Evolutionary conservation across 2,113 vertebrate species (phyloP), one percentile per base, ranked within the genome.

Genomic region (Oreotrochilus melanogaster): DNA sequence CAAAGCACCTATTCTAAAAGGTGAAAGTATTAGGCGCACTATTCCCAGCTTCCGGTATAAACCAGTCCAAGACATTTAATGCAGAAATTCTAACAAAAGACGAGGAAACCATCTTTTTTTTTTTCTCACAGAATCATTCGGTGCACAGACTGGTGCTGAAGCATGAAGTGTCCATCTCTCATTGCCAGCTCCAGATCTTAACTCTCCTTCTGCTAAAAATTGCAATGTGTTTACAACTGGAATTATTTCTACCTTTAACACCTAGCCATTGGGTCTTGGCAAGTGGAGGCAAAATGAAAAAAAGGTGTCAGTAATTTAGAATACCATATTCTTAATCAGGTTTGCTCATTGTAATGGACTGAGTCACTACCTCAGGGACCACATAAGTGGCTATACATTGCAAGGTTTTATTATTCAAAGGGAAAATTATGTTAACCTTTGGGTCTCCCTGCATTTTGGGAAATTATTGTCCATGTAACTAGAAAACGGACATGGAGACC

Each of bases 401-500:
- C 76, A 75, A 69, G 31, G 33, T 71, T 70, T 95, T 81, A 88
- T 85, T 85, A 35, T 88, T 84, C 61, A 92, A 92, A 75, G 33
- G n/a, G 47, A 66, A 87, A 94, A 96, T 80, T 91, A 72, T 91
- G 65, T 90, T 90, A 95, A 94, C 64, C 73, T 93, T 93, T 91
- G 54, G 22, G 50, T 95, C 58, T 71, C 54, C 45, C 25, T 76
- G 69, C n/a, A 84, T 93, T 96, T 92, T 58, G 61, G 86, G 84
- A 92, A 94, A 96, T 92, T 92, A 86, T 71, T 92, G 65, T 93
- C 72, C 70, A n/a, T 93, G 43, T 96, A 93, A 91, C 79, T 82
- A 74, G 81, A 96, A 96, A 95, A 72, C 1, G 3, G 89, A 95
- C 80, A 74, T 42, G 48, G 58, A 96, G 60, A 81, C 69, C 37